phyloP scores from a whole-genome alignment of 2,113 vertebrate genomes.

The Cromileptes altivelis region DNA sequence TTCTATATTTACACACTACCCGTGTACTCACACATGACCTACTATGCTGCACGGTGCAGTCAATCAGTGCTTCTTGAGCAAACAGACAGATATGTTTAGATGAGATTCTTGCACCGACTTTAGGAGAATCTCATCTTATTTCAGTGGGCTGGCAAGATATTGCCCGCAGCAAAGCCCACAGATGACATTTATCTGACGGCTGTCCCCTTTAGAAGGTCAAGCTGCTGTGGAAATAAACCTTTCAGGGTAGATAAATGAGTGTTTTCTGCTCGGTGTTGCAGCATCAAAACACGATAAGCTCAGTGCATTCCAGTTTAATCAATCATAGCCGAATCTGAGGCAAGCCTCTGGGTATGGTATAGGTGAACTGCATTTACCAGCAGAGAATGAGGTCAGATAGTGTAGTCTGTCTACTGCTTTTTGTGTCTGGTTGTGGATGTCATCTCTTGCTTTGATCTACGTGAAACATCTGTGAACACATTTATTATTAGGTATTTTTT shows the following conservation, averaged over 20 bases:
- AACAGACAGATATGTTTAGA: slow-evolving; percentile 25
- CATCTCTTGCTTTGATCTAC: not conserved
- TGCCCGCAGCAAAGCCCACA: slow-evolving; percentile 5
- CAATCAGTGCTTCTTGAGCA: slow-evolving; percentile 23
- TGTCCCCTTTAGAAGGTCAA: slow-evolving; percentile 61
- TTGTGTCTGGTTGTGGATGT: not conserved
- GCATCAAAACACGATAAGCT: slow-evolving; percentile 40
- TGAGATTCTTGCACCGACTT: slow-evolving; percentile 19
- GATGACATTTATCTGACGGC: slow-evolving; percentile 55
- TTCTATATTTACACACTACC: slow-evolving; percentile 2
- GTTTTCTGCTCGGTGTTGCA: slow-evolving; percentile 30
- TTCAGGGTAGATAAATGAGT: slow-evolving; percentile 49
- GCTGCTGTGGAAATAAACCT: slow-evolving; percentile 53
- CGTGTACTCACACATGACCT: slow-evolving; percentile 25
- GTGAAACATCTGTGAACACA: not conserved
- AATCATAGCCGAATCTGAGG: slow-evolving; percentile 37
- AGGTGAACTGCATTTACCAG: not conserved
- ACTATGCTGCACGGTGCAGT: slow-evolving; percentile 4
- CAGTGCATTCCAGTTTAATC: slow-evolving; percentile 47
- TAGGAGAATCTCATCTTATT: slow-evolving; percentile 26
- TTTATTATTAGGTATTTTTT: not conserved
- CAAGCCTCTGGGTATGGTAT: not conserved
- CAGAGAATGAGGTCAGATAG: not conserved
- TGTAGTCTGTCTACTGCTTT: not conserved
- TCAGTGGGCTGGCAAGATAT: slow-evolving; percentile 37